phyloP scores from a whole-genome alignment of 2,797 vertebrate species.

The Diglossa cyanea region DNA sequence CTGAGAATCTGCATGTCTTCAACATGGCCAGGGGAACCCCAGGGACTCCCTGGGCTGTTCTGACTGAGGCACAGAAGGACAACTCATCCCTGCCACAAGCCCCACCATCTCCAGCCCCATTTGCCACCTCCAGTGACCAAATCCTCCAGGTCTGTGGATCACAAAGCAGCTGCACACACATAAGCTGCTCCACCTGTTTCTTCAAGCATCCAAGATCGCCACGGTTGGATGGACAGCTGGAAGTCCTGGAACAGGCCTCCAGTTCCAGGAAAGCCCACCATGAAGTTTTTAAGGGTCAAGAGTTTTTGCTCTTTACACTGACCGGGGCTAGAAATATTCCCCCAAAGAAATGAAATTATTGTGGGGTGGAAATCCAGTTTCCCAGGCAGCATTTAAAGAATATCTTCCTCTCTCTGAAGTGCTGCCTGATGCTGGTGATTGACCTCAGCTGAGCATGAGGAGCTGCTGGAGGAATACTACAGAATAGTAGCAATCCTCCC shows the following conservation, averaged over 20 bases:
- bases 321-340: neutral
- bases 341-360: neutral
- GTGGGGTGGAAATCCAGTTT: slow-evolving; percentile 12
- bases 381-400: slow-evolving; percentile 4
- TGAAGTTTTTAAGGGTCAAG: neutral
- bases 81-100: neutral
- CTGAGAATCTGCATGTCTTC: neutral
- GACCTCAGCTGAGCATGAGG: slow-evolving; percentile 47
- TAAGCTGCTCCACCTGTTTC: neutral
- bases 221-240: accelerated
- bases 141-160: neutral
- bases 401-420: slow-evolving; percentile 15
- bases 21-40: neutral
- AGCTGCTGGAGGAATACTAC: slow-evolving; percentile 54
- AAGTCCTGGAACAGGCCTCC: neutral
- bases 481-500: slow-evolving; percentile 39
- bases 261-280: neutral
- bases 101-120: neutral
- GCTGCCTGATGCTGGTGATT: slow-evolving; percentile 45
- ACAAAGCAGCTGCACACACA: neutral
- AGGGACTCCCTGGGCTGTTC: neutral
- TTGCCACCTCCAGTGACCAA: neutral
- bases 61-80: neutral
- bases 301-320: neutral
- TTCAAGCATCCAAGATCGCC: neutral